phyloP scores from a whole-genome alignment of 1,140 invertebrate genomes.

The Ips nitidus region DNA sequence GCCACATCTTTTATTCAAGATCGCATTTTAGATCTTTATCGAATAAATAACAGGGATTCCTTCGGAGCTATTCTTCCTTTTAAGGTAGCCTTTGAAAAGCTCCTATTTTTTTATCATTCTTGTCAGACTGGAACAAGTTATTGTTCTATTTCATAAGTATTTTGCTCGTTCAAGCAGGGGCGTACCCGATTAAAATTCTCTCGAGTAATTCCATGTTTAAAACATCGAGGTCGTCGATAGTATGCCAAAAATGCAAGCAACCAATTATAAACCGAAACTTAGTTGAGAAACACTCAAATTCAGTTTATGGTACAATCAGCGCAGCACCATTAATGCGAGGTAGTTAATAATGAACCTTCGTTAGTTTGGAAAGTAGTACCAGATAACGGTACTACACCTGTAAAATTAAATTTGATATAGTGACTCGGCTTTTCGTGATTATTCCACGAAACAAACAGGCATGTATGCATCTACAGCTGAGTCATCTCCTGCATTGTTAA shows the following conservation, averaged over 20 bases:
- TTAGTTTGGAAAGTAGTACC: not conserved
- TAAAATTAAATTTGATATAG: conserved; percentile 9
- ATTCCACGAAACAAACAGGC: conserved; percentile 3
- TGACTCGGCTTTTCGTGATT: conserved; percentile 6
- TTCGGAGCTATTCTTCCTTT: conserved; percentile 32
- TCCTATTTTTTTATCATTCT: conserved; percentile 7
- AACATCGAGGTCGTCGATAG: too few relatives aligned
- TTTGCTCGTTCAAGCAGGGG: not conserved
- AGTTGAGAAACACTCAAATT: too few relatives aligned
- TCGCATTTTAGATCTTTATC: conserved; percentile 40
- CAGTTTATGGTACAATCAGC: too few relatives aligned
- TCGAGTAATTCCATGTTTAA: too few relatives aligned
- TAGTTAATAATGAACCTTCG: too few relatives aligned
- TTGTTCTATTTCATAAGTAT: conserved; percentile 1
- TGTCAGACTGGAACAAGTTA: conserved; percentile 18
- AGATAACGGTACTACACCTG: not conserved
- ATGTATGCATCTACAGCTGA: conserved; percentile 1
- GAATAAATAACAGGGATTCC: conserved; percentile 38
- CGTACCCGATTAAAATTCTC: not conserved
- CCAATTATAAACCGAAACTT: too few relatives aligned
- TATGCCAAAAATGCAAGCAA: too few relatives aligned
- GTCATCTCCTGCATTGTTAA: conserved; percentile 9
- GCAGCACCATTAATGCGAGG: too few relatives aligned
- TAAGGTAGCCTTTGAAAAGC: conserved; percentile 34
- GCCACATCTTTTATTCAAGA: conserved; percentile 32